Base-by-base conservation (phyloP, 2,888 invertebrate genomes). In the Galerucella nymphaeae region DNA sequence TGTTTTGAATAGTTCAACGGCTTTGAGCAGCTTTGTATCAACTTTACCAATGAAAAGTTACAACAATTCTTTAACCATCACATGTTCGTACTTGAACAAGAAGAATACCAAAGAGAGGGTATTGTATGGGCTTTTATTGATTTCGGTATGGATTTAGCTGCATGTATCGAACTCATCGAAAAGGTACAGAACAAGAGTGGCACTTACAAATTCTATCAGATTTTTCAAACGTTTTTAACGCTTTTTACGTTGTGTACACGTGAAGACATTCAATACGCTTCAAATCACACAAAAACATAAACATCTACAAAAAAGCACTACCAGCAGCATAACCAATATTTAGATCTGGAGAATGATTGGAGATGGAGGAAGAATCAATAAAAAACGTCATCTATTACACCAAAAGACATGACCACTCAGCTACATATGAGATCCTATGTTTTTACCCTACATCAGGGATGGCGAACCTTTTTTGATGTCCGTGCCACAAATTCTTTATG, bases 21-120 rank as follows among this genome's bases (percentile, higher is more conserved):
- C 87, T 96, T 96, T 90, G 95, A 96, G 90, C 96, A 96, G 90
- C 90, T 96, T 86, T 96, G 95, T 89, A 96, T 96, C 91, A 96
- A 96, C 91, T 96, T 95, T 90, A 96, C 96, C 87, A 96, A 96
- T 88, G 96, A 96, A 90, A 94, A 95, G 87, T 90, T 96, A 84
- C 96, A 96, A 89, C 96, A 96, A 89, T 96, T 96, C 91, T 96
- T 96, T 92, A 96, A 96, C 89, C 95, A 96, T 87, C 93, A 96
- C 90, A 96, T 96, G 96, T 96, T 96, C 88, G 94, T 96, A 81
- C 91, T 96, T 86, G 96, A 96, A 90, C 96, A 96, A 91, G 96
- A 96, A 89, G 95, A 96, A 87, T 96, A 96, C 89, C 93, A 94
- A 87, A 91, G 92, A 82, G 96, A 96, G 89, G 95, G 95, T 86